These are phyloP conservation scores for Emydura subglobosa DNA, from an alignment of 2,113 vertebrate genomes.

Conservation along the genomic window DNA sequence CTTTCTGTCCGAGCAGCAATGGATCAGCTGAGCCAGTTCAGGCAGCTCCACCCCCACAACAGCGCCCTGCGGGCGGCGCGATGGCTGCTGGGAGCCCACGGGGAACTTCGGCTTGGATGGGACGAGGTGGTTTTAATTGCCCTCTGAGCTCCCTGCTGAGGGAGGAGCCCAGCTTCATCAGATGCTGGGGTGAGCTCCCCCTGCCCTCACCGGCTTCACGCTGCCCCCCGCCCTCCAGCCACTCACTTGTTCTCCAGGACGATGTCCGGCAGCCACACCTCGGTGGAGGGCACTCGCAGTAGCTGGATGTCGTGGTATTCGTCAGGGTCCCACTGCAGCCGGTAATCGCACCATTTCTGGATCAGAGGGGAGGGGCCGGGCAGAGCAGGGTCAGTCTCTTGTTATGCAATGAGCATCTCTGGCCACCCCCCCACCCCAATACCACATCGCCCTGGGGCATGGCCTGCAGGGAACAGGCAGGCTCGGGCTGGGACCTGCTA, in stretches of 20 bases:
- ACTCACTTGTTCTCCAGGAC: slow-evolving; percentile 96
- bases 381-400: neutral
- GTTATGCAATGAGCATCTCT: no score
- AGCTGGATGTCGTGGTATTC: slow-evolving; percentile 84
- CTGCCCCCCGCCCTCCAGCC: neutral
- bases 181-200: no score
- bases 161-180: no score
- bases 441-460: neutral
- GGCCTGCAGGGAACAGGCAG: neutral
- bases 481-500: neutral
- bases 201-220: neutral
- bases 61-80: no score
- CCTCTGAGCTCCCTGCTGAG: no score
- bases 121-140: no score
- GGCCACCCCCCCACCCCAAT: neutral
- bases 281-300: slow-evolving; percentile 88
- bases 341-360: slow-evolving; percentile 93
- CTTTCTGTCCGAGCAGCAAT: no score
- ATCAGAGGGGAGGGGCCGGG: neutral
- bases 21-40: no score
- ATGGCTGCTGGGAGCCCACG: no score
- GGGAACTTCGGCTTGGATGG: no score
- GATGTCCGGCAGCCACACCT: slow-evolving; percentile 93
- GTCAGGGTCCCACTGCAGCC: slow-evolving; percentile 87
- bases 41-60: no score